Percentiles rank a stretch among this genome's conserved stretches.
Conservation (phyloP, 2,113 vertebrate genomes). For the Zingel zingel region DNA sequence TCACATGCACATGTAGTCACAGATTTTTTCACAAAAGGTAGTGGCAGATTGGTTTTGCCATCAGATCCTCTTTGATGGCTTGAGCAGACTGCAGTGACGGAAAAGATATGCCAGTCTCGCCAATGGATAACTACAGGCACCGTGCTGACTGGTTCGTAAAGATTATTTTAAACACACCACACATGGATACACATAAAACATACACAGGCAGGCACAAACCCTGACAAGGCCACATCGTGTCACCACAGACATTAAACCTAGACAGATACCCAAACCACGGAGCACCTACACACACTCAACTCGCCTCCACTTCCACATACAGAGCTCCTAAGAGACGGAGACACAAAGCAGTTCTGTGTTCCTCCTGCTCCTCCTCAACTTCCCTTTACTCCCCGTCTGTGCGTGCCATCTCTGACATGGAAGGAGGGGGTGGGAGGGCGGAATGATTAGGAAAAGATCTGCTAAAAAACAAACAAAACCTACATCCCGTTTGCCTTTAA, state of each 20-base stretch:
- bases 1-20: neutral
- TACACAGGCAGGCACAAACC: slow-evolving; percentile 5
- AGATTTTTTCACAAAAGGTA: slow-evolving; percentile 39
- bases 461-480: slow-evolving; percentile 50
- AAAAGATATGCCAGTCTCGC: slow-evolving; percentile 11
- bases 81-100: slow-evolving; percentile 2
- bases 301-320: slow-evolving; percentile 55
- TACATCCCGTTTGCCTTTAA: slow-evolving; percentile 31
- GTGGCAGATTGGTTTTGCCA: slow-evolving; percentile 49
- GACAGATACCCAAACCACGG: slow-evolving; percentile 10
- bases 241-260: slow-evolving; percentile 41
- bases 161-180: slow-evolving; percentile 5
- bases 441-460: too few relatives aligned
- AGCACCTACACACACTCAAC: slow-evolving; percentile 37
- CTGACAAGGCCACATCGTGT: neutral
- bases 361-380: slow-evolving; percentile 54
- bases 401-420: slow-evolving; percentile 44
- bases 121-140: neutral
- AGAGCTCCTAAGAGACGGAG: slow-evolving; percentile 38
- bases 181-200: slow-evolving; percentile 3
- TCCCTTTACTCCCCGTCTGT: slow-evolving; percentile 37
- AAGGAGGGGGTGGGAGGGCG: slow-evolving; percentile 21
- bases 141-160: neutral
- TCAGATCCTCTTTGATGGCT: slow-evolving; percentile 62
- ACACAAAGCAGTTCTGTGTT: slow-evolving; percentile 67